Evolutionary conservation across 2,113 vertebrate species (phyloP).

Genomic region (Hylia prasina): DNA sequence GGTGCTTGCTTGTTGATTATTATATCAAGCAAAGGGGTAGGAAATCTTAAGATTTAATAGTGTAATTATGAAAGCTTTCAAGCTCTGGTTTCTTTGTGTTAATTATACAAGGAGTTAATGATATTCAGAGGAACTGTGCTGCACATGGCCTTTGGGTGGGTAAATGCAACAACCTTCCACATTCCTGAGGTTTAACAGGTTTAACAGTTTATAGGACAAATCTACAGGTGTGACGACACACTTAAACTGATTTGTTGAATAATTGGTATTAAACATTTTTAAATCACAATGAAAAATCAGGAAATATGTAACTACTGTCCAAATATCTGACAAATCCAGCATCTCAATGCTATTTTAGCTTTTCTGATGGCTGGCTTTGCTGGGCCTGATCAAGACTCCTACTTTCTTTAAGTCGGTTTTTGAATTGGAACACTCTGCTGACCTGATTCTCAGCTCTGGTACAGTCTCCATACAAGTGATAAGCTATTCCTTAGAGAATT

Average conservation of each 20-base stretch:
- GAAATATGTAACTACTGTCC: background rate
- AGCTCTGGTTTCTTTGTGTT: background rate
- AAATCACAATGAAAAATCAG: background rate
- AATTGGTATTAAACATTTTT: background rate
- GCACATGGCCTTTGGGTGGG: background rate
- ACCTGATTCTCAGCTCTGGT: background rate
- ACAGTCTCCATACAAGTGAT: background rate
- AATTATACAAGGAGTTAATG: background rate
- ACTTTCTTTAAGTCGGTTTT: background rate
- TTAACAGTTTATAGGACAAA: background rate
- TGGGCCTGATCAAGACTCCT: background rate
- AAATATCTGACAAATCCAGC: background rate
- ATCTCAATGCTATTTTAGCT: background rate
- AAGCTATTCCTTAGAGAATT: background rate
- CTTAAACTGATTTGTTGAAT: background rate
- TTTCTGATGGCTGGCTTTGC: background rate
- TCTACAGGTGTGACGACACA: background rate
- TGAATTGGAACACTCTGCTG: background rate
- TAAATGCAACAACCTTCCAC: background rate
- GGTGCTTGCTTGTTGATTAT: conserved; percentile 46
- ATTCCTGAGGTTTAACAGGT: background rate
- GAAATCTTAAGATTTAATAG: conserved; percentile 45
- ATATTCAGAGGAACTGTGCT: background rate
- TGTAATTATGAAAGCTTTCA: conserved; percentile 23
- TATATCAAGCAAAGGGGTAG: background rate